These are phyloP conservation scores for Actias luna DNA, from an alignment of 2,888 invertebrate genomes.

Conservation along the genomic window DNA sequence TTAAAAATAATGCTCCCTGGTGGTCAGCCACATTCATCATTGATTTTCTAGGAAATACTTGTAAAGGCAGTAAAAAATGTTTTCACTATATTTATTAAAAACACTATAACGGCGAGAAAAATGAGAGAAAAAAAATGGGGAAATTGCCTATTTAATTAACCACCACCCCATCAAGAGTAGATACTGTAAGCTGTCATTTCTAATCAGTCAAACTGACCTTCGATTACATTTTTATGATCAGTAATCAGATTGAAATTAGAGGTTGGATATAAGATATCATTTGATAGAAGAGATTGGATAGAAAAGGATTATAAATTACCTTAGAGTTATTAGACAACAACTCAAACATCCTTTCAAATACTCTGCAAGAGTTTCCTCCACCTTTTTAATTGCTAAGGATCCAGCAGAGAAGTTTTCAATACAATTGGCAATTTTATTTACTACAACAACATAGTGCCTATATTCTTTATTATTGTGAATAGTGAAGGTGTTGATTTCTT, in stretches of 20 bases:
- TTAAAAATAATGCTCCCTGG: too few relatives aligned
- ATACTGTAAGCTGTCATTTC: too few relatives aligned
- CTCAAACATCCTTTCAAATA: constrained; percentile 46
- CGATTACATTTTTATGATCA: background rate
- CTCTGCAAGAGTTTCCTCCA: constrained; percentile 39
- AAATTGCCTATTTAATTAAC: too few relatives aligned
- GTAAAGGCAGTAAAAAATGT: too few relatives aligned
- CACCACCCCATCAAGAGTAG: too few relatives aligned
- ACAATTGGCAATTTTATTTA: constrained; percentile 50
- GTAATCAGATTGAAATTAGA: background rate
- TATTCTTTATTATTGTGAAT: constrained; percentile 23
- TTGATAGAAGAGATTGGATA: too few relatives aligned
- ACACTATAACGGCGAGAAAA: too few relatives aligned
- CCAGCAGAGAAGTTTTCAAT: constrained; percentile 66
- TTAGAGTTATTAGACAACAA: constrained; percentile 43
- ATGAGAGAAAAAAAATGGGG: too few relatives aligned
- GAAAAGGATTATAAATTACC: constrained; percentile 35
- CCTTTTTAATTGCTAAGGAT: constrained; percentile 39
- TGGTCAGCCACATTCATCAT: too few relatives aligned
- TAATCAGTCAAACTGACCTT: background rate
- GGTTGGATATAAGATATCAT: too few relatives aligned
- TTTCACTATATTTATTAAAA: too few relatives aligned
- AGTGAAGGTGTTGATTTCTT: constrained; percentile 36
- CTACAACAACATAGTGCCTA: constrained; percentile 36
- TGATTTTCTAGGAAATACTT: too few relatives aligned